A percentile compares a stretch with the other conserved stretches of the same genome.
These are phyloP conservation scores for Nasonovia ribisnigri DNA, from an alignment of 2,888 invertebrate genomes.

Conservation along the genomic window DNA sequence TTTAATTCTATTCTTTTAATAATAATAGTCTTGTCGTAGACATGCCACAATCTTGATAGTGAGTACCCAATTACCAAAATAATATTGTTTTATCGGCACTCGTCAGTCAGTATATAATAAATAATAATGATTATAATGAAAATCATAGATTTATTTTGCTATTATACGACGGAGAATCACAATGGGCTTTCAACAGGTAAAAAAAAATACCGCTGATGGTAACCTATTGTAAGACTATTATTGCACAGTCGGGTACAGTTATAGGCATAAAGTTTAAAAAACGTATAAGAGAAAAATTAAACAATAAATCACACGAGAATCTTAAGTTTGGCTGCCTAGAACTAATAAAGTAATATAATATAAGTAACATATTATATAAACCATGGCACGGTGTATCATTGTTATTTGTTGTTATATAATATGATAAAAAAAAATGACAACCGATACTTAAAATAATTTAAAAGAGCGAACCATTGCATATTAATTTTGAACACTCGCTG, in stretches of 20 bases:
- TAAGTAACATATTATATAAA: neutral
- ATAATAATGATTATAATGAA: neutral
- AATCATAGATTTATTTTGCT: constrained; percentile 28
- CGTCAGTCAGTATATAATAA: neutral
- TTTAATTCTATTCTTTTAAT: constrained; percentile 23
- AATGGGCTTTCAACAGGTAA: constrained; percentile 15
- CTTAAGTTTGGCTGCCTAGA: neutral
- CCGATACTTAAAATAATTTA: too few species aligned
- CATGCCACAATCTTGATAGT: constrained; percentile 20
- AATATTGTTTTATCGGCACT: constrained; percentile 41
- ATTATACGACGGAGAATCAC: constrained; percentile 29
- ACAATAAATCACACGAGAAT: constrained; percentile 18
- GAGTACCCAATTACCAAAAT: constrained; percentile 31
- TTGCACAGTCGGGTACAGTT: constrained; percentile 17
- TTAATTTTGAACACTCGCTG: too few species aligned
- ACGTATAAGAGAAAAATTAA: neutral
- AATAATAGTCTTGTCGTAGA: neutral
- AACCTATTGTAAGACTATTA: constrained; percentile 22
- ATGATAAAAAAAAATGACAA: neutral
- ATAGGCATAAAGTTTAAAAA: constrained; percentile 11
- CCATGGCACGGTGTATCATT: neutral
- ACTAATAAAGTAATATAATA: neutral
- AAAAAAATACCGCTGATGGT: neutral
- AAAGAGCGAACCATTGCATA: too few species aligned
- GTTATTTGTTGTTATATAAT: neutral